Percentiles rank a stretch among this genome's conserved stretches.
phyloP scores from a whole-genome alignment of 92 coral and sea anemone genomes.

The Epizoanthus scotinus region DNA sequence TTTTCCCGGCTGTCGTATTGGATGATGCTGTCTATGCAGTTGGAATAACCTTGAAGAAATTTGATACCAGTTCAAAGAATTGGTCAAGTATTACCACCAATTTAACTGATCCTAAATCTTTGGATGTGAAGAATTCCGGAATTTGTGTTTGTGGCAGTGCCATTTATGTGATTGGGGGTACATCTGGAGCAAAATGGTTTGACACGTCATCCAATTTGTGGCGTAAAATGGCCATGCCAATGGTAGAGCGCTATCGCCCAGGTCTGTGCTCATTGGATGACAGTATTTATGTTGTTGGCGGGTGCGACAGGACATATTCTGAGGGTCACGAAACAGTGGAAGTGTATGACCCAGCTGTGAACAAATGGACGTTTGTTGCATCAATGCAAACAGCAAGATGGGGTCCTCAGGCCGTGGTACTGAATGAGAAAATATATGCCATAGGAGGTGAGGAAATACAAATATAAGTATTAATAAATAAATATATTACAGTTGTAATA shows the following conservation, averaged over 20 bases:
- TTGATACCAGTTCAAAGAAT: slow-evolving; percentile 33
- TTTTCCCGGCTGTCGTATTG: slow-evolving; percentile 27
- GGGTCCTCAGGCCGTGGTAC: slow-evolving; percentile 54
- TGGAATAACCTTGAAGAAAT: slow-evolving; percentile 32
- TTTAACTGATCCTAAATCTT: background rate
- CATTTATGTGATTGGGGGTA: slow-evolving; percentile 61
- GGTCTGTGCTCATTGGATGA: slow-evolving; percentile 51
- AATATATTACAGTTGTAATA: too few relatives aligned
- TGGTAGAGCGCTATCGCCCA: slow-evolving; percentile 52
- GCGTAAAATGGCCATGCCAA: slow-evolving; percentile 37
- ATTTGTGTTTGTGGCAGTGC: slow-evolving; percentile 31
- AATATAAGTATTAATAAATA: too few relatives aligned
- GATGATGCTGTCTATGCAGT: slow-evolving; percentile 38
- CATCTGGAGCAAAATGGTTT: slow-evolving; percentile 41
- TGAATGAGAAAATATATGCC: slow-evolving; percentile 51
- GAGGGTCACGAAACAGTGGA: slow-evolving; percentile 47
- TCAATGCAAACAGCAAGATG: slow-evolving; percentile 53
- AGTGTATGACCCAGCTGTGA: slow-evolving; percentile 20
- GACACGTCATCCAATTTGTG: slow-evolving; percentile 27
- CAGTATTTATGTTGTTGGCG: slow-evolving; percentile 57
- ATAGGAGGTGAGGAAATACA: slow-evolving; percentile 58
- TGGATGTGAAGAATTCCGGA: slow-evolving; percentile 30
- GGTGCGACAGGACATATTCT: slow-evolving; percentile 55
- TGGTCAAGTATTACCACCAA: slow-evolving; percentile 41
- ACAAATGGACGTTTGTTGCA: slow-evolving; percentile 42